Evolutionary conservation across 92 coral and sea anemone genomes (phyloP).

Genomic region (Virgularia gustaviana): DNA sequence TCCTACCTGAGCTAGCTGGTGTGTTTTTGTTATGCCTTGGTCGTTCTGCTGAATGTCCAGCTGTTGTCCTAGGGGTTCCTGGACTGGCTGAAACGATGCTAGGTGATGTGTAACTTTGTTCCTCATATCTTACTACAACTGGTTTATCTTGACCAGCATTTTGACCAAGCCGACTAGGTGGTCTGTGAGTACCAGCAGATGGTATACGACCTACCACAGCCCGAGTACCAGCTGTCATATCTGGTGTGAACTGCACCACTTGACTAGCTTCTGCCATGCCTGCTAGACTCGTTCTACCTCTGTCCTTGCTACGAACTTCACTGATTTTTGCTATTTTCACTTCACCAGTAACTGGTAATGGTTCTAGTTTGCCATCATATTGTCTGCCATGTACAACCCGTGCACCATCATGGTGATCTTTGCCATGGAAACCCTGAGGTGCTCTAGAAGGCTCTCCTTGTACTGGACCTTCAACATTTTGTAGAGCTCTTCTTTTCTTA

Average conservation of each 20-base stretch:
- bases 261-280: background rate
- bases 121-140: background rate
- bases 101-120: background rate
- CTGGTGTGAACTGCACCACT: slow-evolving; percentile 5
- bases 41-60: too few relatives aligned
- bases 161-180: background rate
- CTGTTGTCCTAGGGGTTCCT: too few relatives aligned
- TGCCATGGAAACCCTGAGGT: background rate
- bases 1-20: too few relatives aligned
- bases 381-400: slow-evolving; percentile 16
- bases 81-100: too few relatives aligned
- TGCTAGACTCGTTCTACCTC: background rate
- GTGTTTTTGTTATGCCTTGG: too few relatives aligned
- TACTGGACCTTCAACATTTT: background rate
- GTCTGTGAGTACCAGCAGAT: background rate
- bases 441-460: background rate
- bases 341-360: background rate
- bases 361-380: slow-evolving; percentile 31
- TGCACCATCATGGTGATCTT: background rate
- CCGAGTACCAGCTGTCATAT: background rate
- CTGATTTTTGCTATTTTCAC: slow-evolving; percentile 13
- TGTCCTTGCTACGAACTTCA: background rate
- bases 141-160: background rate
- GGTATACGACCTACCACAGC: background rate
- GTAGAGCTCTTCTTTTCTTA: slow-evolving; percentile 10